Conservation (phyloP, 2,797 vertebrate genomes). For the Acridotheres tristis region DNA sequence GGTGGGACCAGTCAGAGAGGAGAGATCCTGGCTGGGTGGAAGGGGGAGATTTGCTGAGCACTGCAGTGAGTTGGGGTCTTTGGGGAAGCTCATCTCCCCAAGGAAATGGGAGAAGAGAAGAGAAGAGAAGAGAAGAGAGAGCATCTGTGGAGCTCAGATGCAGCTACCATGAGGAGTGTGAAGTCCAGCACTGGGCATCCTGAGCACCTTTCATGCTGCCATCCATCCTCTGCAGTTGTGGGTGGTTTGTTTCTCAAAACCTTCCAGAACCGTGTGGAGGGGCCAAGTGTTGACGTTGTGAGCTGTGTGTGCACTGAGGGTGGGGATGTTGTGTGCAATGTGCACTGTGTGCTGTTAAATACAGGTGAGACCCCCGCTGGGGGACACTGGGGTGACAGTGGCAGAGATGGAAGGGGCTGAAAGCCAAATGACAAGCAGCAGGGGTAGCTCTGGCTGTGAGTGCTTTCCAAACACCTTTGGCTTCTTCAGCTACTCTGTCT, state of each 20-base stretch:
- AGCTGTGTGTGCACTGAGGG: rapidly evolving
- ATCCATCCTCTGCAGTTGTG: not conserved
- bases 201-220: not conserved
- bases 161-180: rapidly evolving
- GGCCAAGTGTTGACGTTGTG: rapidly evolving
- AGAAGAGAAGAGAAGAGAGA: not conserved
- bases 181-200: not conserved
- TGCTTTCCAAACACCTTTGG: not conserved
- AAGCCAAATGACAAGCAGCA: not conserved
- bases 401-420: not conserved
- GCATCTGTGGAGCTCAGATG: not conserved
- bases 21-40: not conserved
- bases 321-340: rapidly evolving
- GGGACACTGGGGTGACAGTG: not conserved
- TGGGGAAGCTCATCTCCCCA: rapidly evolving
- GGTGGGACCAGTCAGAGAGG: rapidly evolving
- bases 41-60: not conserved
- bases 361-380: not conserved
- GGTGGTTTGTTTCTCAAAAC: not conserved
- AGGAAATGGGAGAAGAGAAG: not conserved
- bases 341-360: rapidly evolving
- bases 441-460: too few species aligned
- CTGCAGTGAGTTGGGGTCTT: not conserved
- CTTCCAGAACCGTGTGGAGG: not conserved
- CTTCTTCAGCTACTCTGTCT: not conserved